Conservation (phyloP, 2,888 invertebrate species). For the Scaptomyza parva region DNA sequence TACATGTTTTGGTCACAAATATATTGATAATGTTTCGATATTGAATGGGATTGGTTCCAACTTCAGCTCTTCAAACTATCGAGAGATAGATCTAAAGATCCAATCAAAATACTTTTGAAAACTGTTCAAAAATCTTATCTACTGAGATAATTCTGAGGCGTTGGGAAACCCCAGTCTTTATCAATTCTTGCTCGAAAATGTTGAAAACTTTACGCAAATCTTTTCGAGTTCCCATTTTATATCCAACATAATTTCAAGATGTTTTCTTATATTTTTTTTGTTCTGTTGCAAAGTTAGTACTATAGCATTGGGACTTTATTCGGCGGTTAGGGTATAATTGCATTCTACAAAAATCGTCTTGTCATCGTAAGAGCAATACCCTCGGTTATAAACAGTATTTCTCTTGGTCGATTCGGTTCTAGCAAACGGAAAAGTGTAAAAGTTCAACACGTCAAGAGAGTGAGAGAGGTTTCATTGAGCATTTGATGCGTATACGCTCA, state of each 20-base stretch:
- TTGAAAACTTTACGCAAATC: too few relatives aligned
- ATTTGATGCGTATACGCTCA: slow-evolving; percentile 35
- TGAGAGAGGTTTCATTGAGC: slow-evolving; percentile 20
- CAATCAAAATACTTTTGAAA: background rate
- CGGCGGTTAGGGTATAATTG: slow-evolving; percentile 46
- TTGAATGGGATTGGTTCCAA: background rate
- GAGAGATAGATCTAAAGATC: background rate
- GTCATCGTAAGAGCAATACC: slow-evolving; percentile 76
- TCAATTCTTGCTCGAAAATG: background rate
- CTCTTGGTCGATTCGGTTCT: slow-evolving; percentile 49
- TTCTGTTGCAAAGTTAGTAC: background rate
- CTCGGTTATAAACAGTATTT: slow-evolving; percentile 72
- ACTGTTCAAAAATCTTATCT: background rate
- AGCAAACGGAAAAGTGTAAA: slow-evolving; percentile 68
- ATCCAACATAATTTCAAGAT: background rate
- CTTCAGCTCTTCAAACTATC: background rate
- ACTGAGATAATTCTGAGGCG: too few relatives aligned
- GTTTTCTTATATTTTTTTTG: too few relatives aligned
- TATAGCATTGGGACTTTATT: background rate
- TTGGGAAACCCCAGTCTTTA: too few relatives aligned
- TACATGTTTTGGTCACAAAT: background rate
- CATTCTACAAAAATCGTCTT: slow-evolving; percentile 62
- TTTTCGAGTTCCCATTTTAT: background rate
- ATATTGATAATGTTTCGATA: background rate
- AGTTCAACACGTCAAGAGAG: slow-evolving; percentile 55